A percentile compares a stretch with the other conserved stretches of the same genome.
phyloP scores from a whole-genome alignment of 1,140 invertebrate genomes.

The Papilio glaucus region DNA sequence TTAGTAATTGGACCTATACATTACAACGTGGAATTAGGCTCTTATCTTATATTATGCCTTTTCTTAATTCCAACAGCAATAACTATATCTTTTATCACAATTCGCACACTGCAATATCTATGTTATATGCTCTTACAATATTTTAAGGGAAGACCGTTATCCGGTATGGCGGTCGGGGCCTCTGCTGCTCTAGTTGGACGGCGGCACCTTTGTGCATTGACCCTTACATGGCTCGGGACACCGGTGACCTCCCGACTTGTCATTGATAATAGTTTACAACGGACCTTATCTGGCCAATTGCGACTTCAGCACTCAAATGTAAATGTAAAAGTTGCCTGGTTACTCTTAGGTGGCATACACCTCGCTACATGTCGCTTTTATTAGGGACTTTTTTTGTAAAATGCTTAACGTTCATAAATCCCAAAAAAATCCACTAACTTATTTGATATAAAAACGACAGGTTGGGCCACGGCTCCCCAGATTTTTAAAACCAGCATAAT shows the following conservation, averaged over 20 bases:
- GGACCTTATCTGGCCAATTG: constrained; percentile 8
- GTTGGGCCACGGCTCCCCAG: too few species aligned
- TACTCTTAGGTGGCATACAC: neutral
- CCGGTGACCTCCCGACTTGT: constrained; percentile 63
- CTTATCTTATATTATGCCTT: too few species aligned
- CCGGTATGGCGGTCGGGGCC: constrained; percentile 40
- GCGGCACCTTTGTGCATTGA: constrained; percentile 77
- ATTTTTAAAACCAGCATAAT: too few species aligned
- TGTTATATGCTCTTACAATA: constrained; percentile 53
- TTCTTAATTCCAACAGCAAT: too few species aligned
- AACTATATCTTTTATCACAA: too few species aligned
- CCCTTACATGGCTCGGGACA: constrained; percentile 67
- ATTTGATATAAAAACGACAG: neutral
- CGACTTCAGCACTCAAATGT: neutral
- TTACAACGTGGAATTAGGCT: too few species aligned
- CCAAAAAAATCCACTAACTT: neutral
- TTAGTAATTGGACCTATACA: too few species aligned
- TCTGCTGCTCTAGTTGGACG: constrained; percentile 57
- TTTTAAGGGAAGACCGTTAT: constrained; percentile 68
- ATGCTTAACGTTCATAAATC: neutral
- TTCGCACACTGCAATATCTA: constrained; percentile 4
- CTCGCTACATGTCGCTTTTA: neutral
- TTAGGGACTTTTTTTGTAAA: neutral
- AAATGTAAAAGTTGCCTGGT: neutral
- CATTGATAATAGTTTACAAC: constrained; percentile 49